These are phyloP conservation scores for Pelecanus crispus DNA, from an alignment of 2,113 vertebrate genomes.

Conservation along the genomic window DNA sequence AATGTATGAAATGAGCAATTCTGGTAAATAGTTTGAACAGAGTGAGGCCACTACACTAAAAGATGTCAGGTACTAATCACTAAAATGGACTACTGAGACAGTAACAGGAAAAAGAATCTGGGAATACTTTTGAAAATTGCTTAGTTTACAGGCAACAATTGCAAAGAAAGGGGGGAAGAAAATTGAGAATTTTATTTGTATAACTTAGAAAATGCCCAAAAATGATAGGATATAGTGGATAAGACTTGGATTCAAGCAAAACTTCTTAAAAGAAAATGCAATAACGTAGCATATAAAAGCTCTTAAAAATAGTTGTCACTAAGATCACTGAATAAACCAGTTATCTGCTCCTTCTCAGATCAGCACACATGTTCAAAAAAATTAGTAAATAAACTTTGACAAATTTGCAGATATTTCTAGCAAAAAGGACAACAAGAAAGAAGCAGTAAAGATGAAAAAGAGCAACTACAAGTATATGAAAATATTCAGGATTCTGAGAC, in stretches of 20 bases:
- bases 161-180: neutral
- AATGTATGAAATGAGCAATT: neutral
- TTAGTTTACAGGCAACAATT: neutral
- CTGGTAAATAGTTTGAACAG: neutral
- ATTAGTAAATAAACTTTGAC: neutral
- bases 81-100: neutral
- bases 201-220: neutral
- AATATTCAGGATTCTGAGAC: neutral
- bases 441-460: neutral
- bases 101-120: neutral
- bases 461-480: neutral
- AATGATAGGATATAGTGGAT: neutral
- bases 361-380: neutral
- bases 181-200: neutral
- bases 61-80: neutral
- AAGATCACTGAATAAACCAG: neutral
- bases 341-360: neutral
- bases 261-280: neutral
- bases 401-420: neutral
- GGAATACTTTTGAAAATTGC: neutral
- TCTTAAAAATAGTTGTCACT: neutral
- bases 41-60: neutral
- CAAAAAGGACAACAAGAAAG: neutral
- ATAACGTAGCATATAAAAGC: neutral
- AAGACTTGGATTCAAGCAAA: neutral